Evolutionary conservation across 2,888 invertebrate genomes (phyloP).

Genomic region (Pardosa pseudoannulata): DNA sequence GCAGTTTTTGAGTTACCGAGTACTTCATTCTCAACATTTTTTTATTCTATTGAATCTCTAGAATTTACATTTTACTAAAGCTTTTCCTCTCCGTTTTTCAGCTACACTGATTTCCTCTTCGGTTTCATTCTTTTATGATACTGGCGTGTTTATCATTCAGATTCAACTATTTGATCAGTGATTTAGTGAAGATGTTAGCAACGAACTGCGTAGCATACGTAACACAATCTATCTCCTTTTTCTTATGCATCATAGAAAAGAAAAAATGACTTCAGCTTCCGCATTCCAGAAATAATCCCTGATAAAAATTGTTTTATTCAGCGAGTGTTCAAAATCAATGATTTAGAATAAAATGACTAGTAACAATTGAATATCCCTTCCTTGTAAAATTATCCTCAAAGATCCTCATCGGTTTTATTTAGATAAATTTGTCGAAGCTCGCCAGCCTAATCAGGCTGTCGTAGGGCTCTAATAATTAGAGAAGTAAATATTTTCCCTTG

Average conservation of each 20-base stretch:
- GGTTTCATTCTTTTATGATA: no score
- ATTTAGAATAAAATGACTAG: not conserved
- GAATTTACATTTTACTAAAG: no score
- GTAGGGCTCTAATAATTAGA: conserved; percentile 20
- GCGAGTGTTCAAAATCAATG: not conserved
- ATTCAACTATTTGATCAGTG: no score
- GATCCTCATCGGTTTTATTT: conserved; percentile 7
- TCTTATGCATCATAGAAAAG: not conserved
- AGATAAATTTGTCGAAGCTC: not conserved
- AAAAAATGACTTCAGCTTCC: not conserved
- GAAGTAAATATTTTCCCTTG: conserved; percentile 13
- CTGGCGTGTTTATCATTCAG: no score
- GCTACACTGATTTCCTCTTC: no score
- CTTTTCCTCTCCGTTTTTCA: no score
- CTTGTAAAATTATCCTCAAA: not conserved
- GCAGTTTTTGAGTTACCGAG: no score
- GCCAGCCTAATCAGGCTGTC: conserved; percentile 11
- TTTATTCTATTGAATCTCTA: no score
- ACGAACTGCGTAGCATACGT: no score
- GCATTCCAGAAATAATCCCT: not conserved
- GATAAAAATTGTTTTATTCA: not conserved
- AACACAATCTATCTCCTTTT: not conserved
- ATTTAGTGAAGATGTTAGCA: no score
- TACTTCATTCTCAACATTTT: no score
- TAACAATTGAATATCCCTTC: not conserved